phyloP scores from a whole-genome alignment of 2,113 vertebrate species.

The Manacus vitellinus region DNA sequence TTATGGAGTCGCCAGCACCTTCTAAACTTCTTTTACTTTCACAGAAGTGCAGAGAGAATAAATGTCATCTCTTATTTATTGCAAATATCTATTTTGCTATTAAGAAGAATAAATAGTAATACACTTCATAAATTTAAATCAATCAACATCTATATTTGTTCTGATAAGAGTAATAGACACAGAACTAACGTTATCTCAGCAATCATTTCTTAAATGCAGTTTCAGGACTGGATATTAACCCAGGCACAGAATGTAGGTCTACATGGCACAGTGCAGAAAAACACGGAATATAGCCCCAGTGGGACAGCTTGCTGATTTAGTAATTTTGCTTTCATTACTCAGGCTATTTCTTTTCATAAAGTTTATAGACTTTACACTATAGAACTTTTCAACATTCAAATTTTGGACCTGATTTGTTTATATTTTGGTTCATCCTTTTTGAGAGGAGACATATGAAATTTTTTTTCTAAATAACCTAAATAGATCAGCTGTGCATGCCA shows the following conservation, averaged over 20 bases:
- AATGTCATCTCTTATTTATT: not conserved
- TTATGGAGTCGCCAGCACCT: not conserved
- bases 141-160: not conserved
- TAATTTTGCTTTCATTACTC: not conserved
- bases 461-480: not conserved
- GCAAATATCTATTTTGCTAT: not conserved
- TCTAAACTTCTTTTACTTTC: not conserved
- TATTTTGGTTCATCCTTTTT: not conserved
- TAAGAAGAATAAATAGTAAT: not conserved
- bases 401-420: not conserved
- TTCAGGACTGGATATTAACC: not conserved
- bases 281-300: not conserved
- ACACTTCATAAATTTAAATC: not conserved
- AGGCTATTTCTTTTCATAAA: not conserved
- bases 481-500: not conserved
- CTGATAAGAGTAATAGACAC: not conserved
- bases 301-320: not conserved
- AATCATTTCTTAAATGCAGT: not conserved
- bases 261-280: not conserved
- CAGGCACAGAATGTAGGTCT: not conserved
- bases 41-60: not conserved
- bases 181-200: not conserved
- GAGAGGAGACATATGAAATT: accelerated
- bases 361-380: no score
- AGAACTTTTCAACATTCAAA: not conserved